These are phyloP conservation scores for Odontocolon sp. DNA, from an alignment of 2,888 invertebrate genomes.

Conservation along the genomic window DNA sequence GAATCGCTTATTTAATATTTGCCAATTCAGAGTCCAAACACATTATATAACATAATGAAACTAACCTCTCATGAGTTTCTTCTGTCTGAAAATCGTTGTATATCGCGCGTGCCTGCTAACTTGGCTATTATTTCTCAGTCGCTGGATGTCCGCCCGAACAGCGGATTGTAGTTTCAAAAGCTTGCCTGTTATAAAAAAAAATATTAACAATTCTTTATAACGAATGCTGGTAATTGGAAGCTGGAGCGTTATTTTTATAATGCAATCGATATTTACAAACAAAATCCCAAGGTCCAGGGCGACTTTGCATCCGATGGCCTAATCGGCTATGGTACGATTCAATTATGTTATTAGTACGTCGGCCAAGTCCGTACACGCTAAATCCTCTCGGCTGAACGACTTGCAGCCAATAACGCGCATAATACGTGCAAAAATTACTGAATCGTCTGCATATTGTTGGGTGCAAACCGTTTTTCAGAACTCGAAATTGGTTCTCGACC, in stretches of 20 bases:
- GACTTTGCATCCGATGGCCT: constrained; percentile 1
- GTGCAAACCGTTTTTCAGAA: background rate
- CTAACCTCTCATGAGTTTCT: constrained; percentile 27
- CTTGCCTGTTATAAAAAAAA: constrained; percentile 11
- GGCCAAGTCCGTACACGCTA: constrained; percentile 25
- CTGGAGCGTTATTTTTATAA: background rate
- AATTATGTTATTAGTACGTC: constrained; percentile 26
- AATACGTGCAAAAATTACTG: background rate
- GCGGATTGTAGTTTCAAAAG: constrained; percentile 30
- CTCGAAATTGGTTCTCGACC: constrained; percentile 1
- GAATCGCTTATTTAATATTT: too few relatives aligned
- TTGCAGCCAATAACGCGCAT: constrained; percentile 24
- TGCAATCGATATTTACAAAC: constrained; percentile 16
- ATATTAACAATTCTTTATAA: background rate
- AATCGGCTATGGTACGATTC: constrained; percentile 37
- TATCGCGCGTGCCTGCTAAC: constrained; percentile 37
- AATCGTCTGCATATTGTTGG: background rate
- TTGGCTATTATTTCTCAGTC: constrained; percentile 9
- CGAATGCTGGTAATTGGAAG: background rate
- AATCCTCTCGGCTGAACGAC: constrained; percentile 15
- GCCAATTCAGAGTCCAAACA: background rate
- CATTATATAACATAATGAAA: background rate
- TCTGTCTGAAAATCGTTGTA: constrained; percentile 17
- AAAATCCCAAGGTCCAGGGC: constrained; percentile 42
- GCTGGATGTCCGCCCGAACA: constrained; percentile 13